Evolutionary conservation across 2,113 vertebrate genomes (phyloP).

Genomic region (Heloderma charlesbogerti): DNA sequence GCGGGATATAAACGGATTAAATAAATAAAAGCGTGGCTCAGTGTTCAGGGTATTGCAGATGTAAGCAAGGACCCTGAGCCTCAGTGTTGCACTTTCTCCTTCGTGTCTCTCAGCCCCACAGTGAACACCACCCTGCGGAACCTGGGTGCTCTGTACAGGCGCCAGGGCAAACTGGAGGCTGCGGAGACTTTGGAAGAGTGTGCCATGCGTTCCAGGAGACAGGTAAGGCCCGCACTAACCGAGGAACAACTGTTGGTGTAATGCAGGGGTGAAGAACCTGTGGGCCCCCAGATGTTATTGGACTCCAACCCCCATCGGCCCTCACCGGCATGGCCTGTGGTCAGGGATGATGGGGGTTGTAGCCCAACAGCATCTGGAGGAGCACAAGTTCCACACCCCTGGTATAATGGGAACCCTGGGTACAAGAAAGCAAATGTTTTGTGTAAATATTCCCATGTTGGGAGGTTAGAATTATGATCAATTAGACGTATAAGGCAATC

Average conservation of each 20-base stretch:
- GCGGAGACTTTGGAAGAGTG: slow-evolving; percentile 94
- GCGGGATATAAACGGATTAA: no score
- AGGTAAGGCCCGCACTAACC: slow-evolving; percentile 75
- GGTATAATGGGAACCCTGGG: not conserved
- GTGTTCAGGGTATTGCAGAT: not conserved
- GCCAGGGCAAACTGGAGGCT: slow-evolving; percentile 93
- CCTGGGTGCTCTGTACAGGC: slow-evolving; percentile 90
- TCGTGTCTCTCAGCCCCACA: slow-evolving; percentile 69
- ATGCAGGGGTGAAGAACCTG: not conserved
- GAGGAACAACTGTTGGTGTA: not conserved
- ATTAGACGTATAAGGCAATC: not conserved
- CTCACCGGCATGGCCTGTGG: not conserved
- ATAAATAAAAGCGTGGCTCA: not conserved
- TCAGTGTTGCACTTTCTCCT: not conserved
- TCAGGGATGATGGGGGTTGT: not conserved
- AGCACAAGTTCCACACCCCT: not conserved
- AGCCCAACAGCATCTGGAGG: not conserved
- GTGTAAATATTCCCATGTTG: not conserved
- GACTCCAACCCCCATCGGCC: not conserved
- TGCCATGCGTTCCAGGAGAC: slow-evolving; percentile 88
- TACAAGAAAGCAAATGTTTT: not conserved
- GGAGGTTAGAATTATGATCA: not conserved
- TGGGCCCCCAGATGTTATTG: not conserved
- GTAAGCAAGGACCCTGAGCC: not conserved
- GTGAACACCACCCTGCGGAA: slow-evolving; percentile 90